phyloP scores from a whole-genome alignment of 2,888 invertebrate genomes.

The Hemicrepidius hirtus region DNA sequence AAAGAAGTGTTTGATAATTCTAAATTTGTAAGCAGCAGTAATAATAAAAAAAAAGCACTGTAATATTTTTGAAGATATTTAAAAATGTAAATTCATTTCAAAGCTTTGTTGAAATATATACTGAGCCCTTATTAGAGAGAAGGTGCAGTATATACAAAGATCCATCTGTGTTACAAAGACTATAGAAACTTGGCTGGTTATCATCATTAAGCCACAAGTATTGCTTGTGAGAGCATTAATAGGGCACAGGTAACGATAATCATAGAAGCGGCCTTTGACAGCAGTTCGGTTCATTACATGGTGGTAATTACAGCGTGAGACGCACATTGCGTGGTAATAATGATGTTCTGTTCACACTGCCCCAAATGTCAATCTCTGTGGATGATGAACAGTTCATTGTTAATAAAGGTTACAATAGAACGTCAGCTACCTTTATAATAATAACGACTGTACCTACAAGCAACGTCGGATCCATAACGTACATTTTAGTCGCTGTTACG shows the following conservation, averaged over 20 bases:
- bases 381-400: too few species aligned
- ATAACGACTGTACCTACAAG: too few species aligned
- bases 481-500: too few species aligned
- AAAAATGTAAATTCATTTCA: background rate
- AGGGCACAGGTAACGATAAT: conserved; percentile 49
- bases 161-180: conserved; percentile 19
- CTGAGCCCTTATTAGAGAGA: conserved; percentile 13
- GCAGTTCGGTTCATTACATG: conserved; percentile 47
- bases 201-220: conserved; percentile 35
- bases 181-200: conserved; percentile 26
- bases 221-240: conserved; percentile 42
- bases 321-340: conserved; percentile 47
- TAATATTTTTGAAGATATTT: too few species aligned
- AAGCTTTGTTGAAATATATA: conserved; percentile 3
- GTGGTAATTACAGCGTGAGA: conserved; percentile 49
- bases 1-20: too few species aligned
- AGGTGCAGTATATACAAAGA: conserved; percentile 13
- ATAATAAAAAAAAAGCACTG: too few species aligned
- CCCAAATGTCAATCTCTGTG: too few species aligned
- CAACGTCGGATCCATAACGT: too few species aligned
- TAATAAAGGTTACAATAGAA: too few species aligned
- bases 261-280: conserved; percentile 49
- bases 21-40: too few species aligned
- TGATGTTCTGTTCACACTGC: conserved; percentile 34
- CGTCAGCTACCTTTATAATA: too few species aligned